These are phyloP conservation scores for Gymnocheta viridis DNA, from an alignment of 2,888 invertebrate genomes.

Conservation along the genomic window DNA sequence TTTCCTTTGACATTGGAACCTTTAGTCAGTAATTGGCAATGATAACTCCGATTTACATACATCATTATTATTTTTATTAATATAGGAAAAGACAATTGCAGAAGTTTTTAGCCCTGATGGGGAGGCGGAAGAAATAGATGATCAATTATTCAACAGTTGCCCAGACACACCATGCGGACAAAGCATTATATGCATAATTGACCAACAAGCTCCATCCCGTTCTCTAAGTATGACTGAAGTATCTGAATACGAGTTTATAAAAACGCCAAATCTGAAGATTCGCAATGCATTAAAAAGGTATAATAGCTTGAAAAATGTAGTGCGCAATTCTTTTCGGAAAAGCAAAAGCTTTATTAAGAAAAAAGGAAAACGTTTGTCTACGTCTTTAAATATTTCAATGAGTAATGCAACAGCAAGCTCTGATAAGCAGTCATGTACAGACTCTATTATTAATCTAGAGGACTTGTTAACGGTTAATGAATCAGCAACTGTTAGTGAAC, in stretches of 20 bases:
- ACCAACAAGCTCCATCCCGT: constrained; percentile 4
- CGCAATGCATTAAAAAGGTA: constrained; percentile 73
- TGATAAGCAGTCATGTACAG: background rate
- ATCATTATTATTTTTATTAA: constrained; percentile 36
- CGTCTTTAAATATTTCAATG: constrained; percentile 45
- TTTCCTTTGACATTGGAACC: background rate
- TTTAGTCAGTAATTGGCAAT: background rate
- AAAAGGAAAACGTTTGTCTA: constrained; percentile 76
- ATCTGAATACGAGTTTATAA: background rate
- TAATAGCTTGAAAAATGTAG: constrained; percentile 76
- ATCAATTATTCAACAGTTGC: constrained; percentile 73
- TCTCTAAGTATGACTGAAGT: constrained; percentile 60
- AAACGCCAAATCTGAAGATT: background rate
- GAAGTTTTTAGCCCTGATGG: constrained; percentile 17
- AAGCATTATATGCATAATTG: background rate
- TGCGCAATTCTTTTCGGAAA: constrained; percentile 79
- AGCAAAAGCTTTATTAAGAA: constrained; percentile 76
- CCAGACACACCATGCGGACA: constrained; percentile 74
- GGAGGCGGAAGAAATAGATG: background rate
- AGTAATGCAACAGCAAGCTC: constrained; percentile 7
- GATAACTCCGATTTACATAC: background rate
- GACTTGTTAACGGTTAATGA: constrained; percentile 74
- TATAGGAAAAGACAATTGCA: constrained; percentile 36
- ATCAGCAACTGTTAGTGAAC: constrained; percentile 76
- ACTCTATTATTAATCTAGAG: constrained; percentile 74